phyloP scores from a whole-genome alignment of 2,797 vertebrate genomes.

The Graptemys geographica region DNA sequence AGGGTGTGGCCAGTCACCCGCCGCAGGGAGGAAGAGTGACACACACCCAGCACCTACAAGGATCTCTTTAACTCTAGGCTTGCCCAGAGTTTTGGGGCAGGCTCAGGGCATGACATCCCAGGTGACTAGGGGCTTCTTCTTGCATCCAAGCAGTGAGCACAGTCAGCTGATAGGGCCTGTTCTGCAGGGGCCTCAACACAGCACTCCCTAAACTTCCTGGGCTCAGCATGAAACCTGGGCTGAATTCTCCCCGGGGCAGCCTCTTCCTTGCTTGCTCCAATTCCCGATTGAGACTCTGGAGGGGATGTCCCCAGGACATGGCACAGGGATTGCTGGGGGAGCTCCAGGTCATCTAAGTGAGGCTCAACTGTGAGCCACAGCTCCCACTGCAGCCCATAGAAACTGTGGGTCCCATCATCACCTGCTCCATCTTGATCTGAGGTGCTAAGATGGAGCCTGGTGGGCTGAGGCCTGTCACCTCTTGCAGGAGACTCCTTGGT shows the following conservation, averaged over 20 bases:
- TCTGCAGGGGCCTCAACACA: neutral
- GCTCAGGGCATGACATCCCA: neutral
- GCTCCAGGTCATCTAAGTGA: neutral
- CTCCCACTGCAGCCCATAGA: neutral
- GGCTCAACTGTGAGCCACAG: neutral
- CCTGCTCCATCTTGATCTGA: neutral
- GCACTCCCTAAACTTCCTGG: neutral
- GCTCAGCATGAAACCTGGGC: neutral
- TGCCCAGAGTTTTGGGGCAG: neutral
- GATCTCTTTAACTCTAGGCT: neutral
- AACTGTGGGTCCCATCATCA: neutral
- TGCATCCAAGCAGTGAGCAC: neutral
- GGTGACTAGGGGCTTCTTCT: neutral
- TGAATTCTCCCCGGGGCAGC: neutral
- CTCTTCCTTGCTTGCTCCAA: neutral
- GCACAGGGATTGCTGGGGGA: neutral
- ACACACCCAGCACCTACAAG: neutral
- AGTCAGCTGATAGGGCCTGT: neutral
- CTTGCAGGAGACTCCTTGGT: neutral
- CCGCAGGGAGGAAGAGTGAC: neutral
- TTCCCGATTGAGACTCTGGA: neutral
- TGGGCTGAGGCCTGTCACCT: neutral
- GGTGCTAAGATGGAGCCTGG: neutral
- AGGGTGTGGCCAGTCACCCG: neutral
- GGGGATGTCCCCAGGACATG: accelerated